Percentiles rank a stretch among this genome's conserved stretches.
Conservation (phyloP, 2,113 vertebrate species). For the Triplophysa tibetana region DNA sequence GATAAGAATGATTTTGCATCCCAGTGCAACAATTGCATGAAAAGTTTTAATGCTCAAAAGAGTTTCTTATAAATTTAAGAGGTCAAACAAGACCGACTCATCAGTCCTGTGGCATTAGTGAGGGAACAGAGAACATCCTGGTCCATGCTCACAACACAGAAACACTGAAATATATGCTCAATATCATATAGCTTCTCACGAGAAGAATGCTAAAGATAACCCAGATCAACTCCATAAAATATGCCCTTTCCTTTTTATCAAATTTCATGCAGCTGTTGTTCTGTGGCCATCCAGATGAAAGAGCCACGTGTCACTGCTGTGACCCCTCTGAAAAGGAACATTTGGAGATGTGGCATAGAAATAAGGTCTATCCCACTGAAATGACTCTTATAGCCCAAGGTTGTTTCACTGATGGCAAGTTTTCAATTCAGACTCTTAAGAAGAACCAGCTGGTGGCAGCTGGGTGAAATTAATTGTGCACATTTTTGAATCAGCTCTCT, state of each 20-base stretch:
- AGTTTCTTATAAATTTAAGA: not conserved
- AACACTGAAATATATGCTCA: not conserved
- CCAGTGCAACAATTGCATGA: no score
- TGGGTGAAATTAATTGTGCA: not conserved
- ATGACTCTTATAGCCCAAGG: not conserved
- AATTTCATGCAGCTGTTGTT: constrained; percentile 9
- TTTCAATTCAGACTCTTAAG: not conserved
- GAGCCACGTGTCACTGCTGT: not conserved
- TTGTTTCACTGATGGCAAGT: not conserved
- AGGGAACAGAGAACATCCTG: not conserved
- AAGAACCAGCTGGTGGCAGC: not conserved
- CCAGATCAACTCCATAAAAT: not conserved
- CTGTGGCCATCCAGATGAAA: constrained; percentile 3
- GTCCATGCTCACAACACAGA: not conserved
- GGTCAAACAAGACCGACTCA: no score
- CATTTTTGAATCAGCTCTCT: not conserved
- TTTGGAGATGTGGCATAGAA: constrained; percentile 15
- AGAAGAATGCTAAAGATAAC: constrained; percentile 4
- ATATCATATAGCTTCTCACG: not conserved
- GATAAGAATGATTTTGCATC: no score
- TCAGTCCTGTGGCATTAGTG: not conserved
- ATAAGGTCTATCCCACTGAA: not conserved
- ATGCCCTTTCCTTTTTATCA: not conserved
- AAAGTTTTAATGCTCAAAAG: not conserved
- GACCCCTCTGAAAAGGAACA: constrained; percentile 5